These are phyloP conservation scores for Sesamia inferens DNA, from an alignment of 2,888 invertebrate genomes.

Conservation along the genomic window DNA sequence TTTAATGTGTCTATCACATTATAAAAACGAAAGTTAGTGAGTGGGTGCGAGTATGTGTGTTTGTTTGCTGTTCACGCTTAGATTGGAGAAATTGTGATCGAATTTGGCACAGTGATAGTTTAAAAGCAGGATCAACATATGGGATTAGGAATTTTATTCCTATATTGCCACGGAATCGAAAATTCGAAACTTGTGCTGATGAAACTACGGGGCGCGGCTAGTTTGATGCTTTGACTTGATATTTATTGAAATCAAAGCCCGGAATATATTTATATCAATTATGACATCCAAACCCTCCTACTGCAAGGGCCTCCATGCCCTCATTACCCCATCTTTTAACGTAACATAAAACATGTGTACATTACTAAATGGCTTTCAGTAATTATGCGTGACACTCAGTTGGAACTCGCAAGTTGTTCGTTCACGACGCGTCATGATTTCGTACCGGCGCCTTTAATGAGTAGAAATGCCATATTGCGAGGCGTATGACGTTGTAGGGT, in stretches of 20 bases:
- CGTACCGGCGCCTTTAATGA: constrained; percentile 82
- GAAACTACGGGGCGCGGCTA: no score
- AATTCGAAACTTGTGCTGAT: no score
- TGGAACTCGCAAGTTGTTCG: constrained; percentile 57
- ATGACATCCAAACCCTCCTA: background rate
- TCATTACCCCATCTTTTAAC: constrained; percentile 4
- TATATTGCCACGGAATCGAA: no score
- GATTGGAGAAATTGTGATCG: no score
- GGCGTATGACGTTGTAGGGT: constrained; percentile 39
- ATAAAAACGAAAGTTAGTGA: no score
- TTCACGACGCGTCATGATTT: constrained; percentile 76
- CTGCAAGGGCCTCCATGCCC: background rate
- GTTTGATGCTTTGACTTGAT: no score
- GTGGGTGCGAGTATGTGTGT: no score
- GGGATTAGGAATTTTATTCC: no score
- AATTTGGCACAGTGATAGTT: no score
- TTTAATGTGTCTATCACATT: no score
- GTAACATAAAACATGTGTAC: constrained; percentile 43
- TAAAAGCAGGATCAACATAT: no score
- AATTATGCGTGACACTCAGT: constrained; percentile 58
- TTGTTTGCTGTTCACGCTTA: no score
- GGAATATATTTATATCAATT: background rate
- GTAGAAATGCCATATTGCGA: constrained; percentile 71
- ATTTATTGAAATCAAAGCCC: background rate
- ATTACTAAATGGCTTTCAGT: constrained; percentile 61